Conservation (phyloP, 2,113 vertebrate genomes). For the Scytalopus superciliaris region DNA sequence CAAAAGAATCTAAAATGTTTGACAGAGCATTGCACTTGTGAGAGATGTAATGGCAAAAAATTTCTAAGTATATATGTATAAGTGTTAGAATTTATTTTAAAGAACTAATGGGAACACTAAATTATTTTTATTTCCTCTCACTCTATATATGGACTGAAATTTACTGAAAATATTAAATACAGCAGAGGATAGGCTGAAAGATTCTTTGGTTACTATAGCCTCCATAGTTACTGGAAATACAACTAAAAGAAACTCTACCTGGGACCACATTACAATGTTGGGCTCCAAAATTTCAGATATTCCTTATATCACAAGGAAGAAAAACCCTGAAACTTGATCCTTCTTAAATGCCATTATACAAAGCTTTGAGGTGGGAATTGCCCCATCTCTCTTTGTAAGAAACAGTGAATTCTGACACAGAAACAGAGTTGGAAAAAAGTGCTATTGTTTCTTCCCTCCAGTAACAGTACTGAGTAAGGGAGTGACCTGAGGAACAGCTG, state of each 20-base stretch:
- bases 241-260: background rate
- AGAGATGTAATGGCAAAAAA: background rate
- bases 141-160: background rate
- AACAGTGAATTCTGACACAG: background rate
- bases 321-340: background rate
- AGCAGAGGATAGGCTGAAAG: background rate
- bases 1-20: background rate
- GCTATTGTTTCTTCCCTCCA: background rate
- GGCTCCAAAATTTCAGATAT: background rate
- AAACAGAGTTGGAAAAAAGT: background rate
- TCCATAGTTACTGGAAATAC: background rate
- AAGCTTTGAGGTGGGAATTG: background rate
- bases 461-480: background rate
- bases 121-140: background rate
- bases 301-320: background rate
- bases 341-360: background rate
- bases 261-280: background rate
- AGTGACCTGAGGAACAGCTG: background rate
- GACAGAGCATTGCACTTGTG: background rate
- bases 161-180: background rate
- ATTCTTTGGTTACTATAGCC: background rate
- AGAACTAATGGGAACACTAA: background rate
- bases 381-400: rapidly evolving
- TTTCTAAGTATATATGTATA: background rate
- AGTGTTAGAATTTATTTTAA: background rate